phyloP scores from a whole-genome alignment of 2,113 vertebrate species.

The Haemorhous mexicanus region DNA sequence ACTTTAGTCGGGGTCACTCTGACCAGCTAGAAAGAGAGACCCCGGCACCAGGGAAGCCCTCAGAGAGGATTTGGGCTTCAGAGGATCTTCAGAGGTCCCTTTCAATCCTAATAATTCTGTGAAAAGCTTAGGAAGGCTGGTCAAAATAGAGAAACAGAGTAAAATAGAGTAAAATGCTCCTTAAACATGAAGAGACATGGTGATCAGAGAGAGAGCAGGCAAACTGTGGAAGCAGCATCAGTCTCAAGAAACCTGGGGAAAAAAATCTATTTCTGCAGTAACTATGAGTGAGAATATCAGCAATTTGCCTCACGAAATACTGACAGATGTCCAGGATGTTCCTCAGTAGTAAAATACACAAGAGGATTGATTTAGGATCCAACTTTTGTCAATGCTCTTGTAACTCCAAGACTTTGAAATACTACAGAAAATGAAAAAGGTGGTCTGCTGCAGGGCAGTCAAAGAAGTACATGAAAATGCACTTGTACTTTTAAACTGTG shows the following conservation, averaged over 20 bases:
- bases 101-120: neutral
- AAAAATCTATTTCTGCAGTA: neutral
- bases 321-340: neutral
- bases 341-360: neutral
- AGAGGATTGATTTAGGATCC: neutral
- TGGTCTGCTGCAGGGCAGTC: neutral
- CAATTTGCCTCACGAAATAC: neutral
- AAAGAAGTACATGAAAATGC: neutral
- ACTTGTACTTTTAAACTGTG: neutral
- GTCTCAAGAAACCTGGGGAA: neutral
- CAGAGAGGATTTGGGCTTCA: neutral
- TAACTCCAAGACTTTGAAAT: neutral
- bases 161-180: accelerated
- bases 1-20: too few species aligned
- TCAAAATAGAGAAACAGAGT: neutral
- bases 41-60: neutral
- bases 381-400: neutral
- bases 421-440: neutral
- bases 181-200: neutral
- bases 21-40: too few species aligned
- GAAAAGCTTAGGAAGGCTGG: neutral
- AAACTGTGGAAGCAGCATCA: neutral
- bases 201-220: neutral
- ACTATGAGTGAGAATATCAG: neutral
- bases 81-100: neutral